These are phyloP conservation scores for Lichenostomus cassidix DNA, from an alignment of 2,113 vertebrate genomes.

Conservation along the genomic window DNA sequence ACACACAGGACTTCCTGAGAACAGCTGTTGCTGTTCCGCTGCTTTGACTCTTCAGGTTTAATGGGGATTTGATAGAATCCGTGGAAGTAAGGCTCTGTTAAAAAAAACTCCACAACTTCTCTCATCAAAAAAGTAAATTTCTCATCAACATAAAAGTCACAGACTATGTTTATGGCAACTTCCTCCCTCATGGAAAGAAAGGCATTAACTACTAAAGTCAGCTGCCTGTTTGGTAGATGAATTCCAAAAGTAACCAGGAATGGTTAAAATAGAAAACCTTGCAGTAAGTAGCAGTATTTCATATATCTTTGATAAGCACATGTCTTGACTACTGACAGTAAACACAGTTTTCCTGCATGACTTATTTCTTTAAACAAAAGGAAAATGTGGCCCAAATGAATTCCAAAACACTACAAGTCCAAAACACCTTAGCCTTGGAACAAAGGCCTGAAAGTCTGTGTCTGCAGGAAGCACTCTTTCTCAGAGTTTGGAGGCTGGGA, in stretches of 20 bases:
- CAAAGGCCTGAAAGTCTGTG: neutral
- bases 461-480: accelerated
- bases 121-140: neutral
- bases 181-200: neutral
- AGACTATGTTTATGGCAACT: neutral
- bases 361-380: neutral
- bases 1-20: neutral
- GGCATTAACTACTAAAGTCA: neutral
- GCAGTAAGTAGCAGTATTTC: neutral
- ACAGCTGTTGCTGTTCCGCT: neutral
- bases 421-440: neutral
- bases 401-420: neutral
- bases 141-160: neutral
- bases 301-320: neutral
- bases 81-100: neutral
- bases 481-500: neutral
- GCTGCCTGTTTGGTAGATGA: neutral
- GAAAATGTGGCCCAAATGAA: neutral
- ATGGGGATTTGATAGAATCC: neutral
- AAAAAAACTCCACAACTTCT: neutral
- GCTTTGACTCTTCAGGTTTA: neutral
- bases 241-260: neutral
- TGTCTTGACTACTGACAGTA: neutral
- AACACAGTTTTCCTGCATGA: neutral
- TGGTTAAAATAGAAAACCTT: neutral